Evolutionary conservation across 2,888 invertebrate genomes (phyloP), one percentile per base, ranked within the genome.

Genomic region (Drosophila hamatofila): DNA sequence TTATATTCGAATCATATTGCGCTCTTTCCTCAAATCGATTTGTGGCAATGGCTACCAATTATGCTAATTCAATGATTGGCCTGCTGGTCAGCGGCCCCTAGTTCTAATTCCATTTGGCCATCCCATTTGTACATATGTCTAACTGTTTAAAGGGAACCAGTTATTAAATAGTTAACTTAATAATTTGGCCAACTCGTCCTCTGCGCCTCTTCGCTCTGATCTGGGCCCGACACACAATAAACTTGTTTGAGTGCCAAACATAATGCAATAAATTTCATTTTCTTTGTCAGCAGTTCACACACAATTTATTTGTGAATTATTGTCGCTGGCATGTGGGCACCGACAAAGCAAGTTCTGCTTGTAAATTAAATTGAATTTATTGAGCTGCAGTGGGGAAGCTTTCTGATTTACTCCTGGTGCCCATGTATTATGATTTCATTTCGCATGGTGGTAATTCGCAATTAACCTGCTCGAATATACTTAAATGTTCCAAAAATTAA

Each of bases 351-450:
- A 80, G 70, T 74, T 77, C 55, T 55, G 77, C 75, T 67, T 83
- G 84, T 86, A 88, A 88, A 88, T 84, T 72, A 70, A 86, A 88
- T 88, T 86, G 56, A 88, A 84, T 88, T 88, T 83, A 86, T 86
- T 88, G 83, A 57, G 52, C 44, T 56, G 42, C 55, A 44, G 51
- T 67, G 60, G 56, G 52, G 49, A 27, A 37, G 60, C 62, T 46
- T 49, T 56, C 63, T 30, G 49, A 37, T 52, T 54, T 71, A 57
- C 30, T 59, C 55, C 16, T 7, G 35, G 37, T 51, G 55, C 44
- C 51, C 75, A 59, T 78, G 73, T 59, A 67, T 75, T 71, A 77
- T 78, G 77, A 86, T 84, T 69, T 60, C 56, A 69, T 84, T 85
- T 65, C 49, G 69, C 68, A 63, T 65, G 62, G 61, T 64, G 75